Percentiles rank a stretch among this genome's conserved stretches.
Evolutionary conservation across 2,113 vertebrate genomes (phyloP).

Genomic region (Lipotes vexillifer): DNA sequence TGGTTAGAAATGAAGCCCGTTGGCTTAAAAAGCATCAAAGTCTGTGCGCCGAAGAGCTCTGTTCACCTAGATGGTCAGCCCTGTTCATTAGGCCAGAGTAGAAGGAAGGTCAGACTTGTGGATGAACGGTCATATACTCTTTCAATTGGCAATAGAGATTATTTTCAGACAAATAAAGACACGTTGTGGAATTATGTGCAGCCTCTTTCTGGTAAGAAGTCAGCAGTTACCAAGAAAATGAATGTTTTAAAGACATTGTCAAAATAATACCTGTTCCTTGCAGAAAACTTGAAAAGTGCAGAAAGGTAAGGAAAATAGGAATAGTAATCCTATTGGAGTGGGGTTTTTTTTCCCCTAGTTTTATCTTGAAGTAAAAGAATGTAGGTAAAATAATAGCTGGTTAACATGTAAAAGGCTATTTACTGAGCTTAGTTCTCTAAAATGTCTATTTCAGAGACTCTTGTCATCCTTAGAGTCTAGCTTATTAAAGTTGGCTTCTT

Average conservation of each 20-base stretch:
- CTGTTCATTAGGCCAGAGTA: neutral
- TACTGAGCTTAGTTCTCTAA: neutral
- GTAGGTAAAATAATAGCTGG: neutral
- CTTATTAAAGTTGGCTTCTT: neutral
- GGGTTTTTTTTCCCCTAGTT: neutral
- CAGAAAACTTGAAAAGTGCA: neutral
- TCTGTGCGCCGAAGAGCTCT: slow-evolving; percentile 28
- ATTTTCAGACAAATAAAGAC: slow-evolving; percentile 68
- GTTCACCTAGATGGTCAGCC: neutral
- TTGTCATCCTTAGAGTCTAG: neutral
- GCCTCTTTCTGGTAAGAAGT: slow-evolving; percentile 62
- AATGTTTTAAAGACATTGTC: neutral
- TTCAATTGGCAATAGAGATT: slow-evolving; percentile 59
- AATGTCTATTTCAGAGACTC: neutral
- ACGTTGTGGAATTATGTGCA: slow-evolving; percentile 63
- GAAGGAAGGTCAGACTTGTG: slow-evolving; percentile 30
- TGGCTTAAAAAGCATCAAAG: slow-evolving; percentile 37
- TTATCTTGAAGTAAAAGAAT: neutral
- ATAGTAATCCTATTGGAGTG: neutral
- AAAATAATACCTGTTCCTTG: neutral
- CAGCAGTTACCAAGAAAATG: neutral
- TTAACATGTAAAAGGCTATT: neutral
- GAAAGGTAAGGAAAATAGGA: slow-evolving; percentile 7
- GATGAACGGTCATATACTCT: slow-evolving; percentile 1
- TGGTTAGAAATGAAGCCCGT: slow-evolving; percentile 59